Base-by-base conservation (phyloP, 2,888 invertebrate genomes). In the Yponomeuta sedellus region DNA sequence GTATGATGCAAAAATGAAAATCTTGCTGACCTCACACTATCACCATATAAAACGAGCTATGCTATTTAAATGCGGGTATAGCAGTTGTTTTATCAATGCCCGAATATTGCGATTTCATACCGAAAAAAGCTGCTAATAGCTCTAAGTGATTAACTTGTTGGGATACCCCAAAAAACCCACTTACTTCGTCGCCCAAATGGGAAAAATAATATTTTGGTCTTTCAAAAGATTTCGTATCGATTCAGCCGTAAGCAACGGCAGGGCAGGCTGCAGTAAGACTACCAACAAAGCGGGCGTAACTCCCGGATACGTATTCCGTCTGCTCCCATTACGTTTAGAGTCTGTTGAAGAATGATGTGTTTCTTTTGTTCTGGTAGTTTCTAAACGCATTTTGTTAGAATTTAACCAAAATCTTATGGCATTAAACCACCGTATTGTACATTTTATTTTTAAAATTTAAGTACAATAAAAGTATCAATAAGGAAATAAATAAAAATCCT, bases 221-320 rank as follows among this genome's bases (percentile, higher is more conserved):
- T 64, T 68, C 67, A 40, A 68, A 62, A 20, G 12, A 34, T 63
- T 68, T 68, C 1, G 66, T 69, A 56, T 69, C 64, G 10, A 67
- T 61, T 65, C 66, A 66, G 11, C 67, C 67, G 22, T 69, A 67
- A 20, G 64, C 67, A 19, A 69, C 19, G 10, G 67, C 67, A 1
- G 66, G 68, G 28, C 70, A 70, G 1, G 67, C 69, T 28, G 70
- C 68, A 10, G 61, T 59, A 1, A 70, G 57, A 25, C 67, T 44
- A 34, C 68, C 68, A 11, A 70, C 19, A 22, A 69, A 61, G 22
- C 63, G 61, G 22, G 70, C 69, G 57, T n/a, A 69, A 70, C 22
- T 66, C 65, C 59, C 67, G 16, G 16, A 57, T 57, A 12, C 19
- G 40, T 40, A 40, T 40, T 40, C 40, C 10, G 10, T 40, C 40